Base-by-base conservation (phyloP, 2,113 vertebrate genomes). In the Tychaedon coryphoeus region DNA sequence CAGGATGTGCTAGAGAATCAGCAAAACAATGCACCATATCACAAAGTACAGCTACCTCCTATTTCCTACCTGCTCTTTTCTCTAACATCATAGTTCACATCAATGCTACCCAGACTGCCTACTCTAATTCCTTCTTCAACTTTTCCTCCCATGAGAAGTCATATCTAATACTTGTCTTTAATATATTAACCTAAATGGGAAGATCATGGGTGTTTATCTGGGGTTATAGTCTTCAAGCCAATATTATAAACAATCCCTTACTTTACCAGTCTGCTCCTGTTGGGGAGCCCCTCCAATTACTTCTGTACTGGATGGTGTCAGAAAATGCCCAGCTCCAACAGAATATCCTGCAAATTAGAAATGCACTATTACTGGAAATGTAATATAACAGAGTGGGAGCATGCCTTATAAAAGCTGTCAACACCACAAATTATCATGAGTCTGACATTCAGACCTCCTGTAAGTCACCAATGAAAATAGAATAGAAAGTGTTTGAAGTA, bases 211-310 rank as follows among this genome's bases (percentile, higher is more conserved):
- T 76, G 7, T 14, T 42, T 73, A 66, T 8, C 23, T 7, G 7
- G 8, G 14, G 7, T 33, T 83, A 34, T 19, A 81, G 24, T 66
- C 40, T 65, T 89, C 58, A 92, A 80, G 67, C 2, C 40, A 78
- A 5, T 22, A 60, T 51, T 50, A 91, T 3, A 76, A 64, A 86
- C 26, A 73, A 81, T 85, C 34, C 93, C 98, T 98, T 98, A 99
- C 99, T 98, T 99, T 99, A 92, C 99, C 99, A 97, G 96, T 99
- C 97, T 99, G 98, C 53, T 98, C 98, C 93, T 99, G 98, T 8
- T 99, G 99, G 15, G 99, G 99, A 45, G 99, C 99, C 61, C 99
- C 99, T 78, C 99, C 99, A 58, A 99, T 97, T 42, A 99, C 97
- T 97, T 99, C 99, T 33, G 77, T 97, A 51, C 96, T 97, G 23